These are phyloP conservation scores for Tetropium fuscum DNA, from an alignment of 2,888 invertebrate species.

Conservation along the genomic window DNA sequence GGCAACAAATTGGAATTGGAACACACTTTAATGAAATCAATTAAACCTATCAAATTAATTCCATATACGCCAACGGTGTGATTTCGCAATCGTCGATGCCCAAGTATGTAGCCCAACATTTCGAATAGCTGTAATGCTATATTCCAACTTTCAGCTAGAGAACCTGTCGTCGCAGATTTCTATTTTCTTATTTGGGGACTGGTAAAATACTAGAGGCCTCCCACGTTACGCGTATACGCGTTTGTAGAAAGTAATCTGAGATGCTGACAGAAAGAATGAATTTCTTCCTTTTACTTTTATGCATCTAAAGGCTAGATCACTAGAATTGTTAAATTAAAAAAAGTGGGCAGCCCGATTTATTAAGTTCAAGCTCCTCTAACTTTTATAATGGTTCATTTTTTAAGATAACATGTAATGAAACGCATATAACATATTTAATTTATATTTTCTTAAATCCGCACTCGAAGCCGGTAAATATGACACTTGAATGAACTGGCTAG, in stretches of 20 bases:
- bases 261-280: neutral
- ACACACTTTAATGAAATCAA: constrained; percentile 54
- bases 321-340: no score
- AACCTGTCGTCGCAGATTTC: constrained; percentile 29
- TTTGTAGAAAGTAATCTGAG: constrained; percentile 13
- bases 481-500: no score
- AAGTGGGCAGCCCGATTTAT: no score
- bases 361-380: no score
- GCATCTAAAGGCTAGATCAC: no score
- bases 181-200: constrained; percentile 34
- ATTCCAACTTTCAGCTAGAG: constrained; percentile 16
- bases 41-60: constrained; percentile 52
- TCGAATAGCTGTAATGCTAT: constrained; percentile 25
- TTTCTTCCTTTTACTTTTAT: constrained; percentile 14
- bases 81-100: constrained; percentile 41
- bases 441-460: no score
- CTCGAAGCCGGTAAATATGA: no score
- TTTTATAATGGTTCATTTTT: no score
- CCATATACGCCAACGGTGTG: constrained; percentile 47
- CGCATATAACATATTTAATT: no score
- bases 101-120: constrained; percentile 39
- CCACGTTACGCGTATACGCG: constrained; percentile 4
- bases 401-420: no score
- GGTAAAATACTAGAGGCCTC: constrained; percentile 14
- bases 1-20: constrained; percentile 48